Evolutionary conservation across 2,113 vertebrate genomes (phyloP).

Genomic region (Lota lota): DNA sequence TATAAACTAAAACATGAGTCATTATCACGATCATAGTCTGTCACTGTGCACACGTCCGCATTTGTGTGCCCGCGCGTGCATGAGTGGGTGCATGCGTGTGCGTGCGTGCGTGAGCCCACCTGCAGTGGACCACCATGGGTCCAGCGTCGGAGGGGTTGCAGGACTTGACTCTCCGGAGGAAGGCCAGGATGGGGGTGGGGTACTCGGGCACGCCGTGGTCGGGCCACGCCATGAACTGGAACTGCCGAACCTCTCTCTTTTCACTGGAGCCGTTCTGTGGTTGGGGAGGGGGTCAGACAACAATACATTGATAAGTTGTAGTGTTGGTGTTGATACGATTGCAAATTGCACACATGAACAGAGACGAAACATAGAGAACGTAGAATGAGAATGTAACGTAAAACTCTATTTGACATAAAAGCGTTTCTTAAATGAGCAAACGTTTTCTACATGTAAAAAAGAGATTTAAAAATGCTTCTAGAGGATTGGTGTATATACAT

Average conservation of each 20-base stretch:
- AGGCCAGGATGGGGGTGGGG: conserved; percentile 91
- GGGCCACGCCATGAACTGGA: conserved; percentile 98
- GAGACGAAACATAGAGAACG: neutral
- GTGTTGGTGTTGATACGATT: too few relatives aligned
- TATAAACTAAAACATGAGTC: too few relatives aligned
- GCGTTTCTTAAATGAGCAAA: too few relatives aligned
- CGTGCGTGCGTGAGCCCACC: conserved; percentile 65
- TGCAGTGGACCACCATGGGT: conserved; percentile 97
- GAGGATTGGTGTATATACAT: neutral
- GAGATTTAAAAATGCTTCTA: too few relatives aligned
- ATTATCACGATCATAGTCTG: too few relatives aligned
- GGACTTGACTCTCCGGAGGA: conserved; percentile 88
- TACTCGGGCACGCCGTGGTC: conserved; percentile 95
- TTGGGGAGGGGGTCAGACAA: neutral
- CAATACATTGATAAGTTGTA: neutral
- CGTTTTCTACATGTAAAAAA: too few relatives aligned
- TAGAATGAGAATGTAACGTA: neutral
- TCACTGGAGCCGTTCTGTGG: conserved; percentile 90
- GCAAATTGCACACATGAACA: too few relatives aligned
- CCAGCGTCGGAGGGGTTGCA: conserved; percentile 90
- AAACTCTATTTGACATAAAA: too few relatives aligned
- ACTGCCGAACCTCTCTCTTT: conserved; percentile 91
- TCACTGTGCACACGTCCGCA: too few relatives aligned
- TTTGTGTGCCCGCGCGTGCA: too few relatives aligned
- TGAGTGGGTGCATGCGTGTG: too few relatives aligned